Evolutionary conservation across 2,113 vertebrate genomes (phyloP), one percentile per base, ranked within the genome.

Genomic region (Polypterus senegalus): DNA sequence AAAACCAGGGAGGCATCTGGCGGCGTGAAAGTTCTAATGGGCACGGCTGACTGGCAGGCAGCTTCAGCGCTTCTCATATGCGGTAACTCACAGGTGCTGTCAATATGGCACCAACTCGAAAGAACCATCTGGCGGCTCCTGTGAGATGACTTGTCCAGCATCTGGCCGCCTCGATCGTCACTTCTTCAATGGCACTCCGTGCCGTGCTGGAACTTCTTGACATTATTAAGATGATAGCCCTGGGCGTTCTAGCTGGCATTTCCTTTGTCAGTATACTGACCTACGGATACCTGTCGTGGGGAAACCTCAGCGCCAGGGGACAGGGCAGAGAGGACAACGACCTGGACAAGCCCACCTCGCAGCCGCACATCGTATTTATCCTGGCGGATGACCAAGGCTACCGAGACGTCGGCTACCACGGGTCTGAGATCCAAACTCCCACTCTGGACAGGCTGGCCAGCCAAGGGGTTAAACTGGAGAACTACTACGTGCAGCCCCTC

Each of bases 401-500:
- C 79, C 69, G 93, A 72, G 96, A 99, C 27, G 89, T 99, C 4
- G 95, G 95, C 1, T 99, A 97, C 77, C 96, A 98, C 56, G 94
- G 96, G 3, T 98, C 96, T 0, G 95, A 98, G 76, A 95, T 98
- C 73, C 88, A 87, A 67, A 98, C 96, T 0, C 96, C 94, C 27
- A 92, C 93, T 0, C 81, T 99, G 70, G 94, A 98, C 82, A 83
- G 74, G 63, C 87, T 99, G 47, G 94, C 95, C 0, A 87, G 86
- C 0, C 84, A 93, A 75, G 96, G 96, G 43, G 96, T 99, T 48
- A 97, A 97, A 61, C 83, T 99, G 81, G 96, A 99, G 85, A 99
- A 97, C 66, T 99, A 99, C 71, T 99, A 99, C 3, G 95, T 99
- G 48, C 96, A 99, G 73, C 96, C 96, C 7, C 93, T 99, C 65